Evolutionary conservation across 2,113 vertebrate species (phyloP), one percentile per base, ranked within the genome.

Genomic region (Apeltes quadracus): DNA sequence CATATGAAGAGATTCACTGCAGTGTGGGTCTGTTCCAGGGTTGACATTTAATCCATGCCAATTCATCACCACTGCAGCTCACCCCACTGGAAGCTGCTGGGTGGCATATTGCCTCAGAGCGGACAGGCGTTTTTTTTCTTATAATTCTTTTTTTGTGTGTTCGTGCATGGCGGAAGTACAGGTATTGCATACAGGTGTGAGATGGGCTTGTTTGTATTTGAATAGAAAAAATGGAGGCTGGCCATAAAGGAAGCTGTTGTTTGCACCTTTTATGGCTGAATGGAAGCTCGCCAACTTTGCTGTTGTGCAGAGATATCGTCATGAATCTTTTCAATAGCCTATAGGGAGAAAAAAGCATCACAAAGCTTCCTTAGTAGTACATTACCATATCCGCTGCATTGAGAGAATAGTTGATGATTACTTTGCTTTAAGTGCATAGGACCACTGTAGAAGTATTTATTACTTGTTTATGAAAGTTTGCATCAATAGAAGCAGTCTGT

Each of bases 1-100:
- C 46, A 58, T 78, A 73, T 79, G 71, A 81, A 69, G 67, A 77
- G 70, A 83, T 84, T 74, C 75, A 76, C 55, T 68, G 72, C 50
- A 44, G 72, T 44, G 76, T 72, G 70, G 71, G 78, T 90, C 79
- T 75, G 75, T 72, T 86, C 73, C 61, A 67, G 71, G 72, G 77
- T 73, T 92, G 91, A 93, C 92, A 91, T 91, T 92, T 91, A 89
- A 89, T 91, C 89, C 85, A 90, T 89, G 87, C 66, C 72, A 89
- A 89, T 91, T 90, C 78, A 89, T 90, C 86, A 88, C 68, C 41
- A 62, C 82, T 72, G 76, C 76, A 81, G 78, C 67, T 80, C 78
- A 85, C 80, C 69, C 39, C 55, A 59, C 73, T 67, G 76, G 68
- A 86, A 59, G 69, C 67, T 67, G 63, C 73, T 59, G 67, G 69